A percentile compares a stretch with the other conserved stretches of the same genome.
Evolutionary conservation across 2,797 vertebrate genomes (phyloP).

Genomic region (Leontopithecus rosalia): DNA sequence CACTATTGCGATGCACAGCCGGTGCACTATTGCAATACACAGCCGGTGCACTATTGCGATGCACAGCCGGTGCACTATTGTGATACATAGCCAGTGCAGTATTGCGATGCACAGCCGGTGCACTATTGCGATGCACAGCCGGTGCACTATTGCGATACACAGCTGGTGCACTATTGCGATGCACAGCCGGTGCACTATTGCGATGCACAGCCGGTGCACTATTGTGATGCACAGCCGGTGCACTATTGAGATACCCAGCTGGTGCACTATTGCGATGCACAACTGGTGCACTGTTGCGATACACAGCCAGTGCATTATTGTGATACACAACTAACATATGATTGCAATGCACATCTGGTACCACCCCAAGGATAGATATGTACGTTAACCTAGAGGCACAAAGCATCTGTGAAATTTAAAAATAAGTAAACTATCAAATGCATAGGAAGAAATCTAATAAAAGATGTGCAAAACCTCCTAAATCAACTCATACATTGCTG

Average conservation of each 20-base stretch:
- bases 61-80: neutral
- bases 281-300: neutral
- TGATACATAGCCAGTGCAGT: too few species aligned
- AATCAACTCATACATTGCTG: neutral
- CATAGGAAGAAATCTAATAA: neutral
- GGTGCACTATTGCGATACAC: too few species aligned
- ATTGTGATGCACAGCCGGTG: too few species aligned
- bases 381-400: neutral
- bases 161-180: too few species aligned
- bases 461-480: neutral
- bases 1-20: too few species aligned
- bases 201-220: too few species aligned
- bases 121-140: too few species aligned
- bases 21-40: too few species aligned
- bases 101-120: neutral
- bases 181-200: too few species aligned
- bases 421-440: neutral
- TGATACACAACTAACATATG: neutral
- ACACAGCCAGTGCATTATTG: neutral
- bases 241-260: too few species aligned
- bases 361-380: accelerated
- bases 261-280: too few species aligned
- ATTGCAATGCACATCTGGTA: neutral
- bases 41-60: too few species aligned
- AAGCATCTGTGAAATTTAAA: neutral